Evolutionary conservation across 1,140 invertebrate genomes (phyloP), one percentile per base, ranked within the genome.

Genomic region (Meloidogyne hapla): DNA sequence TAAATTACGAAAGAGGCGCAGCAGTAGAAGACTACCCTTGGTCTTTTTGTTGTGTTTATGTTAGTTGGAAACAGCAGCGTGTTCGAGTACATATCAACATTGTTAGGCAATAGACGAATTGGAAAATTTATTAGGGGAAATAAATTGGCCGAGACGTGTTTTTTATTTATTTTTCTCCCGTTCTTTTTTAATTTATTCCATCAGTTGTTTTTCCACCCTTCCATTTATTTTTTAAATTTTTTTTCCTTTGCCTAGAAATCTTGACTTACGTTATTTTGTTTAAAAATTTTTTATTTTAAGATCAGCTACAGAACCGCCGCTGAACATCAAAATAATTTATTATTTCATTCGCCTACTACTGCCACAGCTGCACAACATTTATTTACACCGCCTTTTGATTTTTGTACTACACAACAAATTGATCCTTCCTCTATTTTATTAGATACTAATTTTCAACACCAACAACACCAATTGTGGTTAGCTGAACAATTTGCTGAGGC

Each of bases 1-100:
- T 28, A 69, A 18, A 69, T 69, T 69, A 3, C 26, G 67, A 33
- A 68, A 69, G 15, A 69, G 67, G 26, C 15, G 45, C 48, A 18
- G 48, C 48, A n/a, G n/a, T 56, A 56, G 48, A 56, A 56, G n/a
- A 56, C 48, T 56, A n/a, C 48, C 48, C 48, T 56, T 56, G 18
- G 5, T n/a, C 6, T 56, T 18, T 56, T 56, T 56, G 48, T n/a
- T 56, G 48, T 56, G n/a, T 56, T n/a, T 21, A 45, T 15, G 42
- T 15, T 15, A n/a, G n/a, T 15, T 48, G 15, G 45, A 48, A 48
- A 56, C 48, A 56, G n/a, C 12, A 56, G 12, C 5, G 48, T 56
- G 48, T 56, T 56, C 48, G 48, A 56, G 18, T n/a, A 56, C n/a
- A 13, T n/a, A 48, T 56, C n/a, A n/a, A 56, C 48, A 56, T n/a